A percentile compares a stretch with the other conserved stretches of the same genome.
Conservation (phyloP, 2,888 invertebrate genomes). For the Eustalomyia histrio region DNA sequence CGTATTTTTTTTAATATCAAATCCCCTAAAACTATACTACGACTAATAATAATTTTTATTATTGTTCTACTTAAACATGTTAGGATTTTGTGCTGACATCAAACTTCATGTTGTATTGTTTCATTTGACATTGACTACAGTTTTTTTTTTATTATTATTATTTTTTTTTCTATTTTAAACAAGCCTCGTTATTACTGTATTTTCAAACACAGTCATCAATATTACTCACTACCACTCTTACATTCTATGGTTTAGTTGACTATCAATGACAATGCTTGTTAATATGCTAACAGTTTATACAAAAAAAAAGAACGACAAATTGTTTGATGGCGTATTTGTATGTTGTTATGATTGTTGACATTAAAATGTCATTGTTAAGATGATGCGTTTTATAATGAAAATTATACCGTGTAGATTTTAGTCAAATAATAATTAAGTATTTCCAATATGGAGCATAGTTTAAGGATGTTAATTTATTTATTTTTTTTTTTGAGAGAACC, state of each 20-base stretch:
- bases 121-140: slow-evolving; percentile 56
- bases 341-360: slow-evolving; percentile 31
- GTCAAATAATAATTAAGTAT: background rate
- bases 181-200: background rate
- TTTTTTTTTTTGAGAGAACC: no score
- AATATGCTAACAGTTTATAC: slow-evolving; percentile 29
- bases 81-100: slow-evolving; percentile 18
- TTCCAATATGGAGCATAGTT: background rate
- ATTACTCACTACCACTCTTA: background rate
- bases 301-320: slow-evolving; percentile 33
- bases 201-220: background rate
- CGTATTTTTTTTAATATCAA: background rate
- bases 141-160: slow-evolving; percentile 22
- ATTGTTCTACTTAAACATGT: background rate
- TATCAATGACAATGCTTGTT: slow-evolving; percentile 43
- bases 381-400: background rate
- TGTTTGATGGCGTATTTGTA: slow-evolving; percentile 23
- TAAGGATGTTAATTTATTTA: background rate
- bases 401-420: background rate
- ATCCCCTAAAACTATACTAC: no score
- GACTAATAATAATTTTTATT: background rate
- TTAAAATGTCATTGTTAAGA: slow-evolving; percentile 39
- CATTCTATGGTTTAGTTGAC: slow-evolving; percentile 3
- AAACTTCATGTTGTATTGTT: slow-evolving; percentile 47
- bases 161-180: background rate